Conservation (phyloP, 2,797 vertebrate species). For the Miopithecus talapoin region DNA sequence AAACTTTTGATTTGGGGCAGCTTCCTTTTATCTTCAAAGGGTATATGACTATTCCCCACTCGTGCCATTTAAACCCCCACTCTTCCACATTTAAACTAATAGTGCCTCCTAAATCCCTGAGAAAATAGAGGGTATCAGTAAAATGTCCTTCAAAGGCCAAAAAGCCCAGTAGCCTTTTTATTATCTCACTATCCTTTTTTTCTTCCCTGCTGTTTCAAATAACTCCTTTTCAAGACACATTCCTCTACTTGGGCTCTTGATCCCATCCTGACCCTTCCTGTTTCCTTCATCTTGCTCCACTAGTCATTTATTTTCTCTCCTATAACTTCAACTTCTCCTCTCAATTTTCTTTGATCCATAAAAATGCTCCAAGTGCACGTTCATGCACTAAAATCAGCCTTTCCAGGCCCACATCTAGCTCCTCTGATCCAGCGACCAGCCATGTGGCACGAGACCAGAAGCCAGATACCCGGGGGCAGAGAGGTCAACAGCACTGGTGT, state of each 20-base stretch:
- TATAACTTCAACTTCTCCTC: neutral
- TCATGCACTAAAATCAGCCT: neutral
- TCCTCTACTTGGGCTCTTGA: neutral
- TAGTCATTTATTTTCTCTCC: neutral
- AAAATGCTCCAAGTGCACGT: neutral
- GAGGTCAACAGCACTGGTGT: neutral
- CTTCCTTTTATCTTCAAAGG: neutral
- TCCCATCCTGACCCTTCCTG: neutral
- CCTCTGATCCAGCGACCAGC: neutral
- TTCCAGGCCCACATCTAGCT: neutral
- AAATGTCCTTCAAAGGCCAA: neutral
- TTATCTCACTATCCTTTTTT: neutral
- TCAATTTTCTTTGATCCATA: neutral
- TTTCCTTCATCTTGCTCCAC: neutral
- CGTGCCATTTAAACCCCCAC: neutral
- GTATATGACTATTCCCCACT: neutral
- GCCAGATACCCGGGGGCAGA: neutral
- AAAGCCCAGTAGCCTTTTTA: neutral
- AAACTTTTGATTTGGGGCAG: neutral
- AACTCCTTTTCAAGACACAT: neutral
- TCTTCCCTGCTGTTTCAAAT: neutral
- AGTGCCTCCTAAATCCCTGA: neutral
- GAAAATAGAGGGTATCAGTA: neutral
- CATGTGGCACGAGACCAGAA: neutral
- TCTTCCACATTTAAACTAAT: neutral